Base-by-base conservation (phyloP, 2,888 invertebrate species). In the Agriotes lineatus region DNA sequence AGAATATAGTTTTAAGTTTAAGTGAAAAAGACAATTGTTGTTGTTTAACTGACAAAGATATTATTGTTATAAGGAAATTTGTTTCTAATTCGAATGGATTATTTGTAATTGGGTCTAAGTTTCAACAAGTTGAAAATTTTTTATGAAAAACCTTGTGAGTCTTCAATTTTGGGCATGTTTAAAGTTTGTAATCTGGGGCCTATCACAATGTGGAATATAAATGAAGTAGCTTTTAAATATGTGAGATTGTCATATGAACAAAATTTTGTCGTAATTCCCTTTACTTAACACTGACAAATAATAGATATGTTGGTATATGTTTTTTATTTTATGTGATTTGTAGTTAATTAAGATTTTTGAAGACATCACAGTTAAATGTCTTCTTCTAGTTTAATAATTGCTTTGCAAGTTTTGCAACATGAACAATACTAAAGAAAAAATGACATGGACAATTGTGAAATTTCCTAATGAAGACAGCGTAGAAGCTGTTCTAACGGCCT, bases 41-140 rank as follows among this genome's bases (percentile, higher is more conserved):
- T 25, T 39, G 14, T 14, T 44, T 44, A 44, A 58, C 2, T 1
- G 39, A 58, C n/a, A 25, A 44, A 44, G 25, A 22, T 20, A 57
- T 57, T 39, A 22, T 57, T n/a, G 2, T 37, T 20, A 39, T 57
- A 22, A 3, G 33, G n/a, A 57, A 57, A 12, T 19, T 57, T 18
- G 20, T 16, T 37, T 35, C 6, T 10, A 22, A 20, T 37, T 6
- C 1, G 16, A 19, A 57, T 19, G 19, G 35, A 6, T 12, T 14
- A 30, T 18, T 54, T 54, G 10, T 58, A 42, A 58, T 58, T 25
- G 58, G 58, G 1, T n/a, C n/a, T 4, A 58, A 25, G 16, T 58
- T 22, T 44, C 12, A 44, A 20, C 6, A 9, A 1, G 25, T 25
- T 25, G 14, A 30, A 59, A 16, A 10, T 33, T 30, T 45, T 45